Evolutionary conservation across 1,140 invertebrate species (phyloP).

Genomic region (Epicauta chinensis): DNA sequence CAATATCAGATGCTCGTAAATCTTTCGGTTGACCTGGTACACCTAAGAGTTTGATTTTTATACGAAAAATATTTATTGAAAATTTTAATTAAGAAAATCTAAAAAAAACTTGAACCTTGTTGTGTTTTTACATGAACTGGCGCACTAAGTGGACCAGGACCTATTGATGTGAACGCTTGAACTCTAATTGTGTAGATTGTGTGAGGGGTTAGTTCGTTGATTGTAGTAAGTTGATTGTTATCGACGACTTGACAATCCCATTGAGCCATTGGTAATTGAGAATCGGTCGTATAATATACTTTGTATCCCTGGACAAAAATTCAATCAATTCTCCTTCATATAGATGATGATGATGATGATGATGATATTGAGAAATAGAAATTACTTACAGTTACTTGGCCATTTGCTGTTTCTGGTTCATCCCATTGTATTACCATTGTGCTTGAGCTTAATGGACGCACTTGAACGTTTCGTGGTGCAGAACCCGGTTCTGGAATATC

Average conservation of each 20-base stretch:
- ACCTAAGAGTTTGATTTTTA: constrained; percentile 45
- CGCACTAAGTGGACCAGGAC: constrained; percentile 81
- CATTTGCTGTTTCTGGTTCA: constrained; percentile 93
- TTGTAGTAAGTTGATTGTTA: constrained; percentile 88
- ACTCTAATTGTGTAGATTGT: constrained; percentile 89
- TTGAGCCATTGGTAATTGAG: constrained; percentile 74
- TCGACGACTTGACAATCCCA: constrained; percentile 92
- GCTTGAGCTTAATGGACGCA: constrained; percentile 84
- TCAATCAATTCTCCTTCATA: not conserved
- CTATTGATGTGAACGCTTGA: constrained; percentile 85
- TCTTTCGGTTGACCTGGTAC: constrained; percentile 93
- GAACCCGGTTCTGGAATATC: constrained; percentile 79
- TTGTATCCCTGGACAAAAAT: constrained; percentile 80
- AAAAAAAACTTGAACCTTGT: constrained; percentile 62
- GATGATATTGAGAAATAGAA: not conserved
- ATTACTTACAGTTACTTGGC: constrained; percentile 82
- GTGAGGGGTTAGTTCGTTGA: constrained; percentile 81
- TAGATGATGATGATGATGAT: too few relatives aligned
- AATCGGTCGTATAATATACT: constrained; percentile 91
- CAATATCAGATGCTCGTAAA: constrained; percentile 73
- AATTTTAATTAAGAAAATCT: not conserved
- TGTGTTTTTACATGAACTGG: constrained; percentile 94
- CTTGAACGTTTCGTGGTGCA: constrained; percentile 88
- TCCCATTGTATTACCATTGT: constrained; percentile 97
- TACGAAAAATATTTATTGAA: not conserved